Percentiles rank a stretch among this genome's conserved stretches.
Conservation (phyloP, 2,888 invertebrate species). For the Clivina fossor region DNA sequence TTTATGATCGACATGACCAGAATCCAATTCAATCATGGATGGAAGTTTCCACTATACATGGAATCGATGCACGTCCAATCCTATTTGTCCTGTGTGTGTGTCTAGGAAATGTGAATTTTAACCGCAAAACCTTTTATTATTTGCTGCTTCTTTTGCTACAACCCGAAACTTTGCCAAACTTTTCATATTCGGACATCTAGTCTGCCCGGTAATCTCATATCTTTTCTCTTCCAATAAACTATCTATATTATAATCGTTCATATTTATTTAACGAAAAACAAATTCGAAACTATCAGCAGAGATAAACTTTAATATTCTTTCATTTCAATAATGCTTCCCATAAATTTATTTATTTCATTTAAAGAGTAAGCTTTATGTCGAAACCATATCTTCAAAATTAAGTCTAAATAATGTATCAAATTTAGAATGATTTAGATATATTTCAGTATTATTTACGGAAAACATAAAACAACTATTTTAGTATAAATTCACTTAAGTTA, state of each 20-base stretch:
- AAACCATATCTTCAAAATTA: too few relatives aligned
- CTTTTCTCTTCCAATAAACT: too few relatives aligned
- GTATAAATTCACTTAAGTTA: too few relatives aligned
- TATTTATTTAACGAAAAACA: too few relatives aligned
- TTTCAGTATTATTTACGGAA: background rate
- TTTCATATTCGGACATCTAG: slow-evolving; percentile 12
- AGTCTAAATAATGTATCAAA: too few relatives aligned
- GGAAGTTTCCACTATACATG: slow-evolving; percentile 12
- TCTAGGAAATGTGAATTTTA: slow-evolving; percentile 34
- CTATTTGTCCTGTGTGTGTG: slow-evolving; percentile 34
- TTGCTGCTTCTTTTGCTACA: slow-evolving; percentile 26
- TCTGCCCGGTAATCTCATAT: background rate
- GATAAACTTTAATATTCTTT: background rate
- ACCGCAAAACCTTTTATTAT: slow-evolving; percentile 29
- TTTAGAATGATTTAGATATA: too few relatives aligned
- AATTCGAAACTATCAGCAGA: background rate
- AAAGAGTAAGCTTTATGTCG: too few relatives aligned
- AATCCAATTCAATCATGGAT: slow-evolving; percentile 34
- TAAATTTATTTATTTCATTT: too few relatives aligned
- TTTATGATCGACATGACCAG: slow-evolving; percentile 34
- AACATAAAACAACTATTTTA: too few relatives aligned
- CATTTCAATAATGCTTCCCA: slow-evolving; percentile 1
- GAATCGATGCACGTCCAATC: slow-evolving; percentile 30
- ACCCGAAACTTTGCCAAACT: slow-evolving; percentile 21
- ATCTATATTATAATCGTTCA: too few relatives aligned